Conservation (phyloP, 2,888 invertebrate species). For the Watsonalla cultraria region DNA sequence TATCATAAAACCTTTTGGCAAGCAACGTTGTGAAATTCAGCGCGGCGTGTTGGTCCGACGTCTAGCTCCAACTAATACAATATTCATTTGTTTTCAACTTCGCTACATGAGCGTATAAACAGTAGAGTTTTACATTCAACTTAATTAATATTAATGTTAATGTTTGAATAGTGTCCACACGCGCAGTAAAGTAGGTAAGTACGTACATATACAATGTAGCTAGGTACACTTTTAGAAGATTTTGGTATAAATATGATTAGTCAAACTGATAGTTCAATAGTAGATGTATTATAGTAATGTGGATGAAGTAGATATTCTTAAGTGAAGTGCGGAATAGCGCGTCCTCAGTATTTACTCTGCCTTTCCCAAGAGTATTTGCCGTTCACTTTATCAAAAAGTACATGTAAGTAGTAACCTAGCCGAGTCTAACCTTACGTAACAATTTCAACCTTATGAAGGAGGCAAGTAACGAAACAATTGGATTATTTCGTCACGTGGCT, state of each 20-base stretch:
- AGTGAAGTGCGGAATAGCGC: too few species aligned
- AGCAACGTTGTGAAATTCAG: neutral
- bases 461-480: neutral
- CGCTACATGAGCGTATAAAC: slow-evolving; percentile 11
- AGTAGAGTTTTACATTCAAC: slow-evolving; percentile 15
- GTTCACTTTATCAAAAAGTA: too few species aligned
- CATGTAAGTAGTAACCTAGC: too few species aligned
- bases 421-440: neutral
- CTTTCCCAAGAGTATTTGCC: too few species aligned
- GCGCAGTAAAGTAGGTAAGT: too few species aligned
- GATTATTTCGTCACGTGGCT: neutral
- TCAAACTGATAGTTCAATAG: too few species aligned
- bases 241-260: too few species aligned
- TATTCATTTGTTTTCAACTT: slow-evolving; percentile 29
- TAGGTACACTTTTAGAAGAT: too few species aligned
- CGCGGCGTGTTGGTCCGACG: neutral
- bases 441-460: neutral
- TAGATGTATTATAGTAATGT: too few species aligned
- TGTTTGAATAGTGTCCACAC: neutral
- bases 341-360: too few species aligned
- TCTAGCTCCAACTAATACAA: slow-evolving; percentile 16
- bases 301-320: too few species aligned
- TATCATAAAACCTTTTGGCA: neutral
- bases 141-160: slow-evolving; percentile 8
- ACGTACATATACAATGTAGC: too few species aligned